Conservation (phyloP, 2,797 vertebrate species). For the Fratercula arctica region DNA sequence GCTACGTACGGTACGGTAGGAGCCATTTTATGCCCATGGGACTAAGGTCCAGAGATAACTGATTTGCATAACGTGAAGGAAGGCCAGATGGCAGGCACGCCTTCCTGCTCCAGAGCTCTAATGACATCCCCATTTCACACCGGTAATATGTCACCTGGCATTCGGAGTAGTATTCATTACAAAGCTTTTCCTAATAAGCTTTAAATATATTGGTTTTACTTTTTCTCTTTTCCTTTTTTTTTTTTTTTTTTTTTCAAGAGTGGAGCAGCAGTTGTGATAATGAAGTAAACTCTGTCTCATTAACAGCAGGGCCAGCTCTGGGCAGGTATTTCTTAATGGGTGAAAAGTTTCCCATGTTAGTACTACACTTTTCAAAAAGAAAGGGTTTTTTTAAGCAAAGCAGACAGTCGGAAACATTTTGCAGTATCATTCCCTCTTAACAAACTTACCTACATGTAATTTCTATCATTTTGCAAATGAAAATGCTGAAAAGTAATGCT, state of each 20-base stretch:
- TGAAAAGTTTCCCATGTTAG: neutral
- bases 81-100: neutral
- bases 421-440: neutral
- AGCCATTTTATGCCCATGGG: neutral
- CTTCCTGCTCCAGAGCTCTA: neutral
- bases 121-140: neutral
- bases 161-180: neutral
- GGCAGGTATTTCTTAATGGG: neutral
- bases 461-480: neutral
- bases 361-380: neutral
- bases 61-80: neutral
- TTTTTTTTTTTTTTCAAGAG: neutral
- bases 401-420: neutral
- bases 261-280: neutral
- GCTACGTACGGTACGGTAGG: too few relatives aligned
- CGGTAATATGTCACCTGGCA: neutral
- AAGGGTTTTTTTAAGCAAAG: neutral
- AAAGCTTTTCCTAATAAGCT: neutral
- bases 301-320: neutral
- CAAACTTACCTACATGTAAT: neutral
- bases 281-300: neutral
- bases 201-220: neutral
- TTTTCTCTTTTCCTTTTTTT: neutral
- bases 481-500: neutral
- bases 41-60: neutral